A percentile compares a stretch with the other conserved stretches of the same genome.
Evolutionary conservation across 2,797 vertebrate species (phyloP).

Genomic region (Simalia tracyae): DNA sequence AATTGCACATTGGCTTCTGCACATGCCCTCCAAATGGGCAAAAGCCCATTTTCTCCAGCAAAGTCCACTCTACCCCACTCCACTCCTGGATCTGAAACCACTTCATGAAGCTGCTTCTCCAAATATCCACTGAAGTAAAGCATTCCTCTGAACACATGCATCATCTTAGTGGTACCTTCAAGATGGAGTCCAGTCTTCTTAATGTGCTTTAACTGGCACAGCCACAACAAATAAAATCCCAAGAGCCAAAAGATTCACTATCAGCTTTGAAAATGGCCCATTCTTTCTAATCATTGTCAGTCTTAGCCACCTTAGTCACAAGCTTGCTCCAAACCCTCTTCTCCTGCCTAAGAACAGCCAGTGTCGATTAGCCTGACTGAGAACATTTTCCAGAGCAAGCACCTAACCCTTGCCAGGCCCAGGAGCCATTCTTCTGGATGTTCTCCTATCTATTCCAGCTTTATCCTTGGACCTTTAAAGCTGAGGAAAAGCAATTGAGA

Average conservation of each 20-base stretch:
- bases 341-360: neutral
- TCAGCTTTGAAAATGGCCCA: neutral
- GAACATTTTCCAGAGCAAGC: neutral
- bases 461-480: neutral
- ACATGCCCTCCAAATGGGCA: neutral
- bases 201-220: neutral
- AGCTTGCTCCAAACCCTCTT: neutral
- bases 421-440: neutral
- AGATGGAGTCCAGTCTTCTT: neutral
- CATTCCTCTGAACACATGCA: neutral
- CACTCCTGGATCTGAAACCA: neutral
- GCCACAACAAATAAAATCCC: neutral
- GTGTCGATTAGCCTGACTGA: neutral
- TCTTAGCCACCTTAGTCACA: neutral
- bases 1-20: neutral
- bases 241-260: neutral
- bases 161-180: constrained; percentile 10
- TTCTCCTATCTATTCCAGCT: neutral
- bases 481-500: neutral
- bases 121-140: neutral
- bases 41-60: neutral
- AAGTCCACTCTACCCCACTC: neutral
- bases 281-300: neutral
- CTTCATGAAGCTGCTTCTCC: neutral
- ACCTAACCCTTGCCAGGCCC: neutral